Conservation (phyloP, 2,888 invertebrate species). For the Hipparchia semele region DNA sequence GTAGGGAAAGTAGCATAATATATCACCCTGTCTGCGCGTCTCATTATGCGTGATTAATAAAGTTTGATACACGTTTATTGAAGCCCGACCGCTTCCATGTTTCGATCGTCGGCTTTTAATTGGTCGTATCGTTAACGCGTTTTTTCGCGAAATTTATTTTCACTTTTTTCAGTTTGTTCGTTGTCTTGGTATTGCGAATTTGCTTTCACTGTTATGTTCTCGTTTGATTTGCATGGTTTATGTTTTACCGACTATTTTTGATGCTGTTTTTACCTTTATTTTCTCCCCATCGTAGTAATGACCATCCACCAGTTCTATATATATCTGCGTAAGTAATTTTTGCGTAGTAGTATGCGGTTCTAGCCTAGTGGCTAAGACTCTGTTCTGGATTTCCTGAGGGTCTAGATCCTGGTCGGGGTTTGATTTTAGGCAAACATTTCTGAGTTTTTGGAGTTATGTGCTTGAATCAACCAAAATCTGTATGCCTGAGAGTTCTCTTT, state of each 20-base stretch:
- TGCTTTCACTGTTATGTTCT: constrained; percentile 41
- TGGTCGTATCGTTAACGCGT: constrained; percentile 45
- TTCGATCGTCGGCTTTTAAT: constrained; percentile 45
- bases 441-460: no score
- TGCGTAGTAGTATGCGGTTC: no score
- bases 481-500: no score
- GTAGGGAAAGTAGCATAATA: constrained; percentile 71
- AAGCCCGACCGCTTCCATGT: constrained; percentile 41
- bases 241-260: constrained; percentile 1
- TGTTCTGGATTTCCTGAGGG: no score
- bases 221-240: constrained; percentile 21
- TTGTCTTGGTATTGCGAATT: constrained; percentile 28
- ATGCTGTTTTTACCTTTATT: neutral
- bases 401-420: no score
- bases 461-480: no score
- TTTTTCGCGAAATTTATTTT: constrained; percentile 45
- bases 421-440: no score
- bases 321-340: no score
- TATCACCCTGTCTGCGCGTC: constrained; percentile 61
- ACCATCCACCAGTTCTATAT: no score
- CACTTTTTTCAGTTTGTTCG: constrained; percentile 42
- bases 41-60: constrained; percentile 54
- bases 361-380: no score
- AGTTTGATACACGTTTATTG: constrained; percentile 45
- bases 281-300: no score